phyloP scores from a whole-genome alignment of 35 echinoderm and acorn worm species.

The Heliocidaris erythrogramma region DNA sequence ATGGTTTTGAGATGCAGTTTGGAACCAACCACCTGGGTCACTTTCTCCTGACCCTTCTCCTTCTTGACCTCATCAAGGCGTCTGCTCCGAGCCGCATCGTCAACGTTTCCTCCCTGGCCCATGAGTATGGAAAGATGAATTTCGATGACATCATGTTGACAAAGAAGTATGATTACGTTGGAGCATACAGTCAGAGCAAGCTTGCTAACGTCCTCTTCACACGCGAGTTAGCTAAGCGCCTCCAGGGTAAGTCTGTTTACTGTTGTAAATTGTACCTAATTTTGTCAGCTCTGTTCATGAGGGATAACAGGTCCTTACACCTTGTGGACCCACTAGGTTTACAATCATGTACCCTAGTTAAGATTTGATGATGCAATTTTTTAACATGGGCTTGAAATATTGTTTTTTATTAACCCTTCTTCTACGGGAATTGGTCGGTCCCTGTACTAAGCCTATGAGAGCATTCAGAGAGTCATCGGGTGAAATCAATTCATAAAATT shows the following conservation, averaged over 20 bases:
- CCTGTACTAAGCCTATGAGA: too few species aligned
- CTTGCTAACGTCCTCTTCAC: conserved; percentile 78
- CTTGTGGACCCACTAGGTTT: too few species aligned
- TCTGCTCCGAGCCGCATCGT: conserved; percentile 75
- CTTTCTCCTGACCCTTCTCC: conserved; percentile 76
- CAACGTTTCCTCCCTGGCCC: conserved; percentile 61
- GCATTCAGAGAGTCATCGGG: too few species aligned
- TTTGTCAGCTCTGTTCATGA: too few species aligned
- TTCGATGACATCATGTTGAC: conserved; percentile 53
- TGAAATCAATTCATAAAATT: too few species aligned
- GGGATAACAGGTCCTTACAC: too few species aligned
- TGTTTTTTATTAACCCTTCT: too few species aligned
- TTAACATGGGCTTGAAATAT: too few species aligned
- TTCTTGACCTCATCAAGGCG: conserved; percentile 74
- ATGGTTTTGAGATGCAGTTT: conserved; percentile 86
- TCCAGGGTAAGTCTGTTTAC: conserved; percentile 51
- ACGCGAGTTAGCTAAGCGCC: conserved; percentile 56
- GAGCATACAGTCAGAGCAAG: conserved; percentile 71
- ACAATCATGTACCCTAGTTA: too few species aligned
- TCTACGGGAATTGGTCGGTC: too few species aligned
- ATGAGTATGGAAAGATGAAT: conserved; percentile 50
- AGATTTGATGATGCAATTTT: too few species aligned
- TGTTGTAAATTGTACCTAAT: too few species aligned
- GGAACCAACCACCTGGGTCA: conserved; percentile 81
- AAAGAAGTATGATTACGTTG: neutral